Conservation (phyloP, 2,888 invertebrate species). For the Muschampia staudingeri region DNA sequence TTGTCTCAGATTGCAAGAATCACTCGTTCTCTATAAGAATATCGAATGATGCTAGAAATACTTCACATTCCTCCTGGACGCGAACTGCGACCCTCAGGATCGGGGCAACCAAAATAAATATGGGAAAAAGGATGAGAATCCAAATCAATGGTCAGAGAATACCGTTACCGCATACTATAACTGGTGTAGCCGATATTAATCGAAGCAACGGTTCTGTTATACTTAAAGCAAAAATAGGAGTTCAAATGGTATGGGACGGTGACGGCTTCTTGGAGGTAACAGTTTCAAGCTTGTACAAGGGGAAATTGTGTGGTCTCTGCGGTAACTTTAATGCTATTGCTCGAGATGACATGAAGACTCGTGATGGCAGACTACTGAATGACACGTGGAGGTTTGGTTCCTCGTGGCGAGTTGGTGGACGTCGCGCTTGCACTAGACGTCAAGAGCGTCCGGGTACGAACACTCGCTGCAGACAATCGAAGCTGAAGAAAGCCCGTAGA, state of each 20-base stretch:
- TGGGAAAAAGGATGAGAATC: slow-evolving; percentile 96
- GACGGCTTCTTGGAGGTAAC: slow-evolving; percentile 98
- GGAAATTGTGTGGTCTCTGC: slow-evolving; percentile 97
- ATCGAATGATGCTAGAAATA: slow-evolving; percentile 96
- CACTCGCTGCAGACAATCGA: slow-evolving; percentile 89
- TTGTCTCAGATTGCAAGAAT: slow-evolving; percentile 96
- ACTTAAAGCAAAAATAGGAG: slow-evolving; percentile 93
- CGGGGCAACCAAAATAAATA: slow-evolving; percentile 94
- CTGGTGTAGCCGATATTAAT: slow-evolving; percentile 92
- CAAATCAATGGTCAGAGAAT: slow-evolving; percentile 96
- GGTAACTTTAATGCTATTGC: slow-evolving; percentile 98
- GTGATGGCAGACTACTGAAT: slow-evolving; percentile 93
- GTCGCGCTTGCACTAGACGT: slow-evolving; percentile 93
- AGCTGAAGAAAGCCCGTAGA: slow-evolving; percentile 83
- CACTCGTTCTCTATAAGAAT: slow-evolving; percentile 97
- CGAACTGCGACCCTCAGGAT: slow-evolving; percentile 96
- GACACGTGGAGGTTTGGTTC: slow-evolving; percentile 95
- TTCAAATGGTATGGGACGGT: slow-evolving; percentile 98
- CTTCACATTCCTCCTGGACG: slow-evolving; percentile 97
- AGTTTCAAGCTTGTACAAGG: slow-evolving; percentile 93
- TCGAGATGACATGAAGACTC: slow-evolving; percentile 95
- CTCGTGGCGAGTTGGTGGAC: slow-evolving; percentile 98
- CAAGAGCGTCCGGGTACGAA: slow-evolving; percentile 86
- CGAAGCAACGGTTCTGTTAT: slow-evolving; percentile 93
- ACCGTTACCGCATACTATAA: slow-evolving; percentile 92